Percentiles rank a stretch among this genome's conserved stretches.
phyloP scores from a whole-genome alignment of 2,888 invertebrate species.

The Rapana venosa region DNA sequence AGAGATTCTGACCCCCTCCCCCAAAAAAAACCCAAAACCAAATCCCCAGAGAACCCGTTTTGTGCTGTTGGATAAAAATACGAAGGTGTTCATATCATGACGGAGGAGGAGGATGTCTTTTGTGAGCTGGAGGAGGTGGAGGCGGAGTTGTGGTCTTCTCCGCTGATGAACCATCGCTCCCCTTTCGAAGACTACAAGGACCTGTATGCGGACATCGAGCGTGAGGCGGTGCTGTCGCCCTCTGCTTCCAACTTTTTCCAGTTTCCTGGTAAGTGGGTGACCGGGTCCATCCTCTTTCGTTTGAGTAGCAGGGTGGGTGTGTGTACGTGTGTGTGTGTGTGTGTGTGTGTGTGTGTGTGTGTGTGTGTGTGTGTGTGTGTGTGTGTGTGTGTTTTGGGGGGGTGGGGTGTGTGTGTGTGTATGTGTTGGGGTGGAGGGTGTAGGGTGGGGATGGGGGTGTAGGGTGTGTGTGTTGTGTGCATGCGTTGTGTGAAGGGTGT shows the following conservation, averaged over 20 bases:
- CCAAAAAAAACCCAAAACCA: no score
- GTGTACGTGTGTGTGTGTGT: background rate
- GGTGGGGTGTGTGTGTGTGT: background rate
- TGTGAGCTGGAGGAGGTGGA: slow-evolving; percentile 43
- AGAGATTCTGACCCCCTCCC: no score
- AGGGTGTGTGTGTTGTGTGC: no score
- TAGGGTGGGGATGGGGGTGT: no score
- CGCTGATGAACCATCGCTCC: slow-evolving; percentile 70
- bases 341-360: background rate
- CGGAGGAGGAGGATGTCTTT: slow-evolving; percentile 50
- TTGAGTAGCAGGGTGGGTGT: background rate
- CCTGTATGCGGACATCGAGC: slow-evolving; percentile 61
- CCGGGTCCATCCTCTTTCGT: background rate
- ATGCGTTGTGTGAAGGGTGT: no score
- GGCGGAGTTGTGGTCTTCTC: slow-evolving; percentile 69
- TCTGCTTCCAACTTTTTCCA: slow-evolving; percentile 16
- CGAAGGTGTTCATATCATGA: background rate
- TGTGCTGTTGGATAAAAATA: no score
- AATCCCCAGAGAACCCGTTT: no score
- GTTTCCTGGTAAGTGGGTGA: background rate
- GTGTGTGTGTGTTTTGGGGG: slow-evolving; percentile 21
- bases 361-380: slow-evolving; percentile 33
- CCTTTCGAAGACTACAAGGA: slow-evolving; percentile 73
- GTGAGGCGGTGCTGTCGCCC: background rate
- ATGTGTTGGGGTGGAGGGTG: no score